phyloP scores from a whole-genome alignment of 2,888 invertebrate genomes.

The Synergus gifuensis region DNA sequence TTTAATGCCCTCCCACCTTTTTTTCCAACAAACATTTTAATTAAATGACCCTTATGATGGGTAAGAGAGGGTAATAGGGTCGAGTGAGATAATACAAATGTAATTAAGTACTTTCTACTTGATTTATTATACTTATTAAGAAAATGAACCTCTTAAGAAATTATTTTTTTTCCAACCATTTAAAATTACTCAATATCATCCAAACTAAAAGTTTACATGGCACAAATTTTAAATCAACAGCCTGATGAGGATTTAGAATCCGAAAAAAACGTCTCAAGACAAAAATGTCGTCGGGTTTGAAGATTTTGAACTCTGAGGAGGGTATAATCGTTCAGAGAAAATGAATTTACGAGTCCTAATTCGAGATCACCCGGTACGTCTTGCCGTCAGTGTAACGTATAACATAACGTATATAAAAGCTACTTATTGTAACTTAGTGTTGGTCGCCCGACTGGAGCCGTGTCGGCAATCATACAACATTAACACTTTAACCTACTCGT shows the following conservation, averaged over 20 bases:
- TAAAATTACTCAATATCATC: too few relatives aligned
- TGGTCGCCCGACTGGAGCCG: conserved; percentile 67
- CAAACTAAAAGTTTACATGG: too few relatives aligned
- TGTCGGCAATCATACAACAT: conserved; percentile 70
- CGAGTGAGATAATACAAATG: neutral
- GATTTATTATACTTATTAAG: conserved; percentile 2
- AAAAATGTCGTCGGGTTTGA: too few relatives aligned
- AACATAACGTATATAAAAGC: conserved; percentile 13
- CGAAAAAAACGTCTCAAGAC: too few relatives aligned
- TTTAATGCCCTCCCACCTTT: too few relatives aligned
- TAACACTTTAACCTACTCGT: conserved; percentile 72
- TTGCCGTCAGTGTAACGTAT: conserved; percentile 2
- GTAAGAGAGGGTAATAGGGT: neutral
- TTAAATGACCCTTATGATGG: neutral
- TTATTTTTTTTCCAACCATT: too few relatives aligned
- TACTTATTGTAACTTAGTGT: conserved; percentile 39
- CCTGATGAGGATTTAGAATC: too few relatives aligned
- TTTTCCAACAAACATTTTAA: neutral
- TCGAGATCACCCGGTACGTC: conserved; percentile 4
- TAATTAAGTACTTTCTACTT: neutral
- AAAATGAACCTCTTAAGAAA: neutral
- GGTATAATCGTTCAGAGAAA: conserved; percentile 11
- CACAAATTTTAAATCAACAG: too few relatives aligned
- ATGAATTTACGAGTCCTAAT: conserved; percentile 31
- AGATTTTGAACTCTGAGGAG: neutral